Evolutionary conservation across 1,140 invertebrate genomes (phyloP).

Genomic region (Nautilus pompilius): DNA sequence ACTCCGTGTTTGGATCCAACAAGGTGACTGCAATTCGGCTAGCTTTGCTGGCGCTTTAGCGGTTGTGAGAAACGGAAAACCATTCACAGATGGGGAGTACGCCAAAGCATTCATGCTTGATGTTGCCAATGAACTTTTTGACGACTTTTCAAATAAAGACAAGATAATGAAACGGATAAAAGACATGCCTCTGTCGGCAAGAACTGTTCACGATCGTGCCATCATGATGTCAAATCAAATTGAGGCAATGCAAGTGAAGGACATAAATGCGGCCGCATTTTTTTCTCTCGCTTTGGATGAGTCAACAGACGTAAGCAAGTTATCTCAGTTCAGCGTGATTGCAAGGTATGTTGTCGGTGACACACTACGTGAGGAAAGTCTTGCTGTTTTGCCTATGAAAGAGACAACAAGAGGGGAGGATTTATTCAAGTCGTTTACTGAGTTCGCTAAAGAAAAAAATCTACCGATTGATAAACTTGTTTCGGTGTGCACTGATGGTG

Average conservation of each 20-base stretch:
- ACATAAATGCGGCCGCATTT: background rate
- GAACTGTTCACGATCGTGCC: background rate
- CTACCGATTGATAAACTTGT: background rate
- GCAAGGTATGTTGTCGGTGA: background rate
- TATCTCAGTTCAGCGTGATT: background rate
- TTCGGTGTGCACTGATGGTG: background rate
- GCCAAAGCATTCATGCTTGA: background rate
- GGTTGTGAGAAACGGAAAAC: too few relatives aligned
- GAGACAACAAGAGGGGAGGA: background rate
- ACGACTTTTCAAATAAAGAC: background rate
- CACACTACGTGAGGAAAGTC: background rate
- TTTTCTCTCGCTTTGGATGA: background rate
- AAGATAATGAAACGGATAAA: background rate
- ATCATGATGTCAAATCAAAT: background rate
- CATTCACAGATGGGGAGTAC: background rate
- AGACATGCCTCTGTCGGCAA: background rate
- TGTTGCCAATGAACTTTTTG: background rate
- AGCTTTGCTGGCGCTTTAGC: too few relatives aligned
- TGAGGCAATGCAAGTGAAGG: background rate
- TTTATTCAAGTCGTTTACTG: background rate
- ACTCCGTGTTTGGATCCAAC: too few relatives aligned
- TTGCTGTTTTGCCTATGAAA: background rate
- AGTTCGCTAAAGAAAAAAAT: too few relatives aligned
- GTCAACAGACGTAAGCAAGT: background rate
- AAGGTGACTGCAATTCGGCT: too few relatives aligned